phyloP scores from a whole-genome alignment of 2,888 invertebrate genomes.

The Drosophila macrothrix region DNA sequence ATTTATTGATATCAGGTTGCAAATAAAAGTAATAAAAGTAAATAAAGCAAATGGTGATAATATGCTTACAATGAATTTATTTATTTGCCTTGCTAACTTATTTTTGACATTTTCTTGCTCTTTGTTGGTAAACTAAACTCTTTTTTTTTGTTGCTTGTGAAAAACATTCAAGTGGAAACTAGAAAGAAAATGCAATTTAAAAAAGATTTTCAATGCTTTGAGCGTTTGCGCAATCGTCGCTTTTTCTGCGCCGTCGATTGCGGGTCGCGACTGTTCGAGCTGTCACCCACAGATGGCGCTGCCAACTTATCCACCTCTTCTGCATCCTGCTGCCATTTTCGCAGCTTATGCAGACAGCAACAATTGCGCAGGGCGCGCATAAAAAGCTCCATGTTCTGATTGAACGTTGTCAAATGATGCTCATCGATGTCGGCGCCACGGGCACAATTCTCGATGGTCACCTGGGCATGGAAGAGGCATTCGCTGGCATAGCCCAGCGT shows the following conservation, averaged over 20 bases:
- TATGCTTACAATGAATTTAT: slow-evolving; percentile 17
- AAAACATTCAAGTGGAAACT: slow-evolving; percentile 10
- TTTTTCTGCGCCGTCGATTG: slow-evolving; percentile 3
- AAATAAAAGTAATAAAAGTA: background rate
- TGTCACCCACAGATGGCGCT: slow-evolving; percentile 23
- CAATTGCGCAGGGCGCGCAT: slow-evolving; percentile 64
- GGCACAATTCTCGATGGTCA: slow-evolving; percentile 50
- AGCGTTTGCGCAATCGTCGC: slow-evolving; percentile 19
- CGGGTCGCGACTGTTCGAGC: slow-evolving; percentile 1
- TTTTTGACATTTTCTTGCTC: slow-evolving; percentile 19
- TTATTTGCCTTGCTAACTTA: slow-evolving; percentile 16
- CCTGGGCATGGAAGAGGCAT: slow-evolving; percentile 70
- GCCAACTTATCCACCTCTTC: background rate
- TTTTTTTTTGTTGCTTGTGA: slow-evolving; percentile 1
- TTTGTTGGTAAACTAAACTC: slow-evolving; percentile 4
- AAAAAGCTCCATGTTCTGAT: slow-evolving; percentile 73
- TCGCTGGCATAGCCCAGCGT: slow-evolving; percentile 74
- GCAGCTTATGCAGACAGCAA: slow-evolving; percentile 45
- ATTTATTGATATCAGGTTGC: background rate
- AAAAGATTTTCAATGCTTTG: slow-evolving; percentile 15
- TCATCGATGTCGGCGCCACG: slow-evolving; percentile 22
- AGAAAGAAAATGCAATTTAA: slow-evolving; percentile 2
- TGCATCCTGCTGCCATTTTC: slow-evolving; percentile 20
- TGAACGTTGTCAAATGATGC: slow-evolving; percentile 50
- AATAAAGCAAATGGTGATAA: background rate